Evolutionary conservation across 1,140 invertebrate species (phyloP).

Genomic region (Bradysia coprophila): DNA sequence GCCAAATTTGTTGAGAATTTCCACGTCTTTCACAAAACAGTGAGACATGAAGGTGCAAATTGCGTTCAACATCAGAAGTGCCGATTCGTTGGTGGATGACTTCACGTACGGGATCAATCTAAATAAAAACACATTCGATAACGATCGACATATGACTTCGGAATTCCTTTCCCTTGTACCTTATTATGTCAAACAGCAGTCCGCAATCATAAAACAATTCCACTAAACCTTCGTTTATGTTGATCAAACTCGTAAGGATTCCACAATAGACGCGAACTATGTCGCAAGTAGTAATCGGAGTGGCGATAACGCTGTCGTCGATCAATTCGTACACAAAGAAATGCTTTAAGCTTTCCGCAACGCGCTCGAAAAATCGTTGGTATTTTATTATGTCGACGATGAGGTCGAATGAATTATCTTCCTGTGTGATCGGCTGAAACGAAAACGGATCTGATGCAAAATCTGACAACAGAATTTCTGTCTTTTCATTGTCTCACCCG

Average conservation of each 20-base stretch:
- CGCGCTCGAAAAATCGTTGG: neutral
- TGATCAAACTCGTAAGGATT: neutral
- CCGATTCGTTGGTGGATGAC: no score
- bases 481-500: no score
- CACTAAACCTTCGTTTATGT: neutral
- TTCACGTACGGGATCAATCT: no score
- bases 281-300: neutral
- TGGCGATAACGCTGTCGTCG: neutral
- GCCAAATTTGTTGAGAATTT: no score
- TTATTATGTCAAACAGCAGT: constrained; percentile 11
- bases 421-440: neutral
- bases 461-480: no score
- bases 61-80: no score
- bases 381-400: neutral
- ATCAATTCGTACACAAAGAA: neutral
- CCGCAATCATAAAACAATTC: constrained; percentile 6
- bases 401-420: neutral
- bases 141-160: no score
- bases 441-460: neutral
- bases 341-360: neutral
- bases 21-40: no score
- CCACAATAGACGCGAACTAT: neutral
- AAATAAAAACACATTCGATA: no score
- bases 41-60: no score
- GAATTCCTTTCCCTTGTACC: no score